Evolutionary conservation across 1,140 invertebrate species (phyloP), one percentile per base, ranked within the genome.

Genomic region (Ganaspis sp.): DNA sequence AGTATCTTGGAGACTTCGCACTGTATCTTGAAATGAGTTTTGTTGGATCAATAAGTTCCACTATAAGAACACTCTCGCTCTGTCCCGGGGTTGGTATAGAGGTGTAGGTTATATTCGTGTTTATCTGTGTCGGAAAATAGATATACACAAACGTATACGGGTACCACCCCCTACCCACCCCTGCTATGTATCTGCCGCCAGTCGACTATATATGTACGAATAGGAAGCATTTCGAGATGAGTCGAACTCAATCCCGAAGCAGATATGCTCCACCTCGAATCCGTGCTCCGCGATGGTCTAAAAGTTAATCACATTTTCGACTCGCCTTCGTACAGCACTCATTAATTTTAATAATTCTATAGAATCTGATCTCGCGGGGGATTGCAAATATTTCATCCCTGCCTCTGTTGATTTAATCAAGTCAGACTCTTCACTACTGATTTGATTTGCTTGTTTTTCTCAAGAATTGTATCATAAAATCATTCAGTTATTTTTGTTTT

Each of bases 1-100:
- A 90, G 89, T 91, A 91, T 91, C 90, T 91, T 91, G 90, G 90
- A 91, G 90, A 91, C 90, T 92, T 92, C 89, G 90, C 90, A 91
- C 90, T 91, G 90, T 92, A 92, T 92, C 90, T 92, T 90, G 90
- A 92, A 92, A 92, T 92, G 90, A 92, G 90, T 92, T 91, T 91
- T 91, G 90, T 91, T 91, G 90, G 90, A 91, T 91, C 90, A 91
- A 91, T 91, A 91, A 91, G 90, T 91, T 91, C 90, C 89, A 90
- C 90, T 91, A 91, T 91, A 91, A 91, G 90, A 91, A 91, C 90
- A 91, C 83, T 84, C 83, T 82, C 79, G 83, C 83, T 84, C 83
- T 84, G 81, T 84, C 81, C 83, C 78, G 79, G 79, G 54, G 73
- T 82, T 84, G 80, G 79, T 82, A 84, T 84, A 81, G 79, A 69